A percentile compares a stretch with the other conserved stretches of the same genome.
These are phyloP conservation scores for Drosophila sproati DNA, from an alignment of 1,140 invertebrate genomes.

Conservation along the genomic window DNA sequence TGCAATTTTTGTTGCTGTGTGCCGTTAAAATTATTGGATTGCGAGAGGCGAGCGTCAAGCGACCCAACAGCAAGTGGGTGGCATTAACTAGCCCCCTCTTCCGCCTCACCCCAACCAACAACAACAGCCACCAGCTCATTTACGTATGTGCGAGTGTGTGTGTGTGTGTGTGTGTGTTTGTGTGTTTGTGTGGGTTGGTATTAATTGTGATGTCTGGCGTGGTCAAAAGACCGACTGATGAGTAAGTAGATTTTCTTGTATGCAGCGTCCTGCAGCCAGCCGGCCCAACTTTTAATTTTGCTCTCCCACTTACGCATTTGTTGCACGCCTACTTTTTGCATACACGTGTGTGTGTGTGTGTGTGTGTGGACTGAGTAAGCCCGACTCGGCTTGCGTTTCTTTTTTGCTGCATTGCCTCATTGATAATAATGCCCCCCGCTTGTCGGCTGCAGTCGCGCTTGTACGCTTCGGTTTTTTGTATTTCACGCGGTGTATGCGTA, in stretches of 20 bases:
- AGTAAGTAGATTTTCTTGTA: slow-evolving; percentile 83
- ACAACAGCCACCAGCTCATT: slow-evolving; percentile 4
- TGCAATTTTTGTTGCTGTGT: slow-evolving; percentile 78
- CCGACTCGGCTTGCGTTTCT: slow-evolving; percentile 31
- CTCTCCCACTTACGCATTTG: slow-evolving; percentile 11
- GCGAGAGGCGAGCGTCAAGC: slow-evolving; percentile 22
- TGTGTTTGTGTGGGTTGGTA: slow-evolving; percentile 60
- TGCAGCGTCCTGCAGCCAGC: slow-evolving; percentile 35
- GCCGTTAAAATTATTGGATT: slow-evolving; percentile 66
- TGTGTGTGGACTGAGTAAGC: slow-evolving; percentile 2
- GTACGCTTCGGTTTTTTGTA: slow-evolving; percentile 56
- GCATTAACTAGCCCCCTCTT: slow-evolving; percentile 63
- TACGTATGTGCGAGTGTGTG: slow-evolving; percentile 19
- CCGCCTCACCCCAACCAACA: neutral
- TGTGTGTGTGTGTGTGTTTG: slow-evolving; percentile 33
- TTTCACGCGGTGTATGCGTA: slow-evolving; percentile 64
- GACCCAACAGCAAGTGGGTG: slow-evolving; percentile 50
- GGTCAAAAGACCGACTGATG: slow-evolving; percentile 57
- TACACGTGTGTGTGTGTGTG: neutral
- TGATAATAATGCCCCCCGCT: slow-evolving; percentile 75
- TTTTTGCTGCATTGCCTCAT: slow-evolving; percentile 61
- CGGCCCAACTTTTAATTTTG: slow-evolving; percentile 9
- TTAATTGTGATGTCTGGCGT: slow-evolving; percentile 79
- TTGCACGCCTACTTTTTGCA: slow-evolving; percentile 46
- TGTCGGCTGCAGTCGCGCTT: slow-evolving; percentile 52